Base-by-base conservation (phyloP, 2,113 vertebrate species). In the Hydropotes inermis region DNA sequence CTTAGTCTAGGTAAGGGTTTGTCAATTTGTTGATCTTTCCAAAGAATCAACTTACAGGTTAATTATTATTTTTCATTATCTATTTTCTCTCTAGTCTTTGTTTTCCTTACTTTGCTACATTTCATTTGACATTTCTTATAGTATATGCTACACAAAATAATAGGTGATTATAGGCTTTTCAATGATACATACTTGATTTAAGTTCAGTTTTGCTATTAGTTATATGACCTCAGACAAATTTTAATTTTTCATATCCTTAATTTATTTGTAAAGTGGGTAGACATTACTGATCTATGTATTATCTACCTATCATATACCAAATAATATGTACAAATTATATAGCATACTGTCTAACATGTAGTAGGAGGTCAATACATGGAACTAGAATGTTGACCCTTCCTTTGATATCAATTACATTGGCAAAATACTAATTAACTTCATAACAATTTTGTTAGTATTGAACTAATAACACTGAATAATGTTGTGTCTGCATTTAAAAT, bases 381-480 rank as follows among this genome's bases (percentile, higher is more conserved):
- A 94, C 61, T 70, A 91, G 60, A 94, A 91, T 61, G 17, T 33
- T 91, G 28, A 33, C 43, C 92, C 7, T 91, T 79, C 39, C 74
- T 93, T 60, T 93, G 61, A 84, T 6, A 39, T 58, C 12, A 96
- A 21, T 91, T 88, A 82, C 16, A 81, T 12, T 91, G 57, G 11
- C 79, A 96, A 85, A 96, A 84, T 82, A 74, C 39, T 87, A 91
- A 81, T 81, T 87, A 60, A 74, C 33, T 79, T 90, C 30, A 87
- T 67, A 70, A 79, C 10, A 89, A 67, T 89, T 90, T 82, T 7
- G 60, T 94, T 86, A 93, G 57, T 43, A 81, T 60, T 78, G 23
- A 95, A 97, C 19, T 57, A 95, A 78, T 55, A 94, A 39, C 79
- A 84, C 3, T 50, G 64, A 89, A 54, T 60, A 70, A 76, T 57